Base-by-base conservation (phyloP, 1,140 invertebrate genomes). In the Drosophila nebulosa region DNA sequence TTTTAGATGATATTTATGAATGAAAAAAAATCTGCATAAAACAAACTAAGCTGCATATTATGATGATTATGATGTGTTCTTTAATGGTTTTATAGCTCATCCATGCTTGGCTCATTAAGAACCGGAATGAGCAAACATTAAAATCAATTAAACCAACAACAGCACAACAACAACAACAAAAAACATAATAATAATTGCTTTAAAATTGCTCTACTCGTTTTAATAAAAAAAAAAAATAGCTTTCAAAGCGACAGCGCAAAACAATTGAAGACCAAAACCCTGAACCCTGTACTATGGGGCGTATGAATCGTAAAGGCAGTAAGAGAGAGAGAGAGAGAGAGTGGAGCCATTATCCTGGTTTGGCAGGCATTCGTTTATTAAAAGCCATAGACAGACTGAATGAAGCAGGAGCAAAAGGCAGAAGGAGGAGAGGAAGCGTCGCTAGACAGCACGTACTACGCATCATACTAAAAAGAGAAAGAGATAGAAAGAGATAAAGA, bases 161-260 rank as follows among this genome's bases (percentile, higher is more conserved):
- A 61, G 50, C 26, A 42, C 52, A 67, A 6, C 53, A 32, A 24
- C 30, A 32, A 39, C 63, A 61, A 21, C 53, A 22, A 66, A 74
- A 42, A 52, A 42, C 46, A 24, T 26, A 1, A 46, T 46, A 60
- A 73, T 80, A 80, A 80, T 80, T 80, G 78, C 64, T 80, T 79
- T 64, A 76, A 80, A 80, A 80, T 73, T 63, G 72, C 78, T 58
- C 78, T 64, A 80, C 68, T 80, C 78, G 57, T 65, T 73, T 80
- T 80, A 80, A 80, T 69, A 65, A 74, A 78, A 61, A 65, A 53
- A 68, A 22, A 78, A 61, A 65, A 53, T 62, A 22, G 52, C 16
- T 18, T 46, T 46, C 39, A 27, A 30, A 63, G 53, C 18, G 21
- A 53, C 27, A 55, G 27, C 7, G 14, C 24, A 55, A 55, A 55